Evolutionary conservation across 1,140 invertebrate genomes (phyloP), one percentile per base, ranked within the genome.

Genomic region (Leptoteleia sp.): DNA sequence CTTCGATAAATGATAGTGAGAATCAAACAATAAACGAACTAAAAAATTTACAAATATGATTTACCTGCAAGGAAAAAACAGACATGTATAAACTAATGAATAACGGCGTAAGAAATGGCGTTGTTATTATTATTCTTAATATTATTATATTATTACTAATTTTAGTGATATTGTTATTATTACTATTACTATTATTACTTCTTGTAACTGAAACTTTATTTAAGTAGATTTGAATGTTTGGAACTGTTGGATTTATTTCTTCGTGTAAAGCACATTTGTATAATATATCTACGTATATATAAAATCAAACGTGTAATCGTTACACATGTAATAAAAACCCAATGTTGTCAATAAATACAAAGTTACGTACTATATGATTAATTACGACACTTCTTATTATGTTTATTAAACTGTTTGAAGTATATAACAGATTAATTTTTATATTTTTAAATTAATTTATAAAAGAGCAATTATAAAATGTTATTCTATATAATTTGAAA

Each of bases 291-390:
- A 61, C 72, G 35, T 68, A 76, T 68, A 65, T 75, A 65, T 55
- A 52, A 76, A 67, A 61, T 37, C 35, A 76, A 61, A 67, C 52
- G 72, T 76, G 48, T 68, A 76, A 68, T 25, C 54, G 33, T 76
- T 76, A 76, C 54, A 68, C 64, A 76, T 76, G 72, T 76, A 76
- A 76, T 62, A 64, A 76, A 75, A 68, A 76, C 64, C 72, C 64
- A 68, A 68, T 68, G 71, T 75, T 75, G 72, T 76, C 72, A 76
- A 76, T 76, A 76, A 76, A 76, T 76, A 62, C 38, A 76, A 62
- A 52, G 64, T 76, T 76, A 76, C 68, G 55, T 76, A 68, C 64
- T 55, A 68, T 37, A 73, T 93, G 13, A 37, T 61, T 55, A 68
- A 59, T 70, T 40, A 54, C 45, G 37, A 5, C 42, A 52, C 31